A percentile compares a stretch with the other conserved stretches of the same genome.
Evolutionary conservation across 2,888 invertebrate genomes (phyloP).

Genomic region (Parapristionchus giblindavisi): DNA sequence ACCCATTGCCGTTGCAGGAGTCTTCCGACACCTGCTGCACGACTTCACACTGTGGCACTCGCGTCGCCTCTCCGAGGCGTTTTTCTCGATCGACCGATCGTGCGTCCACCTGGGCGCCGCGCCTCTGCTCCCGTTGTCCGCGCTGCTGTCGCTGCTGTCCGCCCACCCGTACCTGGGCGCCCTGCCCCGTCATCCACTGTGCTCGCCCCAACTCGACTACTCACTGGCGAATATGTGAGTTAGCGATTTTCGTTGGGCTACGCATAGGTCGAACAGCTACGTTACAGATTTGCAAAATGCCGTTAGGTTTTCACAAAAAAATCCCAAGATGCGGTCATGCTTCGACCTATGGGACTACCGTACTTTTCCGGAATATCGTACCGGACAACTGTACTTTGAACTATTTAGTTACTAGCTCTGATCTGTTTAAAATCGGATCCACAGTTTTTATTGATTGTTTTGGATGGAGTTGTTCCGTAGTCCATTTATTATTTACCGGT

Average conservation of each 20-base stretch:
- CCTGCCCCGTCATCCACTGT: constrained; percentile 21
- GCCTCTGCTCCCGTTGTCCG: constrained; percentile 21
- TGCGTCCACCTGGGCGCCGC: not conserved
- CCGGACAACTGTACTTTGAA: too few relatives aligned
- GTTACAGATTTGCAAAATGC: too few relatives aligned
- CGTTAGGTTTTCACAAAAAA: too few relatives aligned
- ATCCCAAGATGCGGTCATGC: too few relatives aligned
- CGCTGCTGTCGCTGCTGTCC: constrained; percentile 12
- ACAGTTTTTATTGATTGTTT: too few relatives aligned
- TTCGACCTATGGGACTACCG: too few relatives aligned
- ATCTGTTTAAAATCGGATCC: too few relatives aligned
- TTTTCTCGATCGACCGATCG: constrained; percentile 7
- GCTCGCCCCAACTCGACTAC: constrained; percentile 24
- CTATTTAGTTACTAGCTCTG: too few relatives aligned
- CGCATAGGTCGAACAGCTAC: not conserved
- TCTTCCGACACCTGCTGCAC: constrained; percentile 23
- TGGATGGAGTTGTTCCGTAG: too few relatives aligned
- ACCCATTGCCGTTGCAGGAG: too few relatives aligned
- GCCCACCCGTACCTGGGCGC: not conserved
- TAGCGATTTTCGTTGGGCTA: not conserved
- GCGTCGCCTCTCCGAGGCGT: constrained; percentile 24
- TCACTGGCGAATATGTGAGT: constrained; percentile 25
- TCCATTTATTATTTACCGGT: too few relatives aligned
- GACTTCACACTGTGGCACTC: constrained; percentile 23
- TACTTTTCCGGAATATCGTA: too few relatives aligned